Conservation (phyloP, 64 coral and sea anemone genomes). For the Pachyseris speciosa region DNA sequence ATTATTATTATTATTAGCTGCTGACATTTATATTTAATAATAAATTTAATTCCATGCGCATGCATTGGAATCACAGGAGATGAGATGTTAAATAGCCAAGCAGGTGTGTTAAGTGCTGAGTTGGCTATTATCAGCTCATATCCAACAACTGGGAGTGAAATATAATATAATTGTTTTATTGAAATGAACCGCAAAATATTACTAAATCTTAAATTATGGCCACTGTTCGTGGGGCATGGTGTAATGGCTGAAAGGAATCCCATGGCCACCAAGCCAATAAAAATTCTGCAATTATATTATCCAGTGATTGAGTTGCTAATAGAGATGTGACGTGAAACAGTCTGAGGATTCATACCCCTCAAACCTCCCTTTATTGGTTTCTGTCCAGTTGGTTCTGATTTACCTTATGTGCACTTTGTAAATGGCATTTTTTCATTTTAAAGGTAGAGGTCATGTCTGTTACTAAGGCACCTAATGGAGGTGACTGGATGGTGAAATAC, state of each 20-base stretch:
- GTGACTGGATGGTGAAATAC: constrained; percentile 52
- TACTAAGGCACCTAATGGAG: background rate
- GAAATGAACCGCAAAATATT: background rate
- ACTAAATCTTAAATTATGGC: background rate
- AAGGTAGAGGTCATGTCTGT: constrained; percentile 56
- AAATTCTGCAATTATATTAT: background rate
- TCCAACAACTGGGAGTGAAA: background rate
- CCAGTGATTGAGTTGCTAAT: background rate
- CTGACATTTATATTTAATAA: background rate
- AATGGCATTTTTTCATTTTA: background rate
- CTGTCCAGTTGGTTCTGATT: background rate
- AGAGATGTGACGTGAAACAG: background rate
- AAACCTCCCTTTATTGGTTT: background rate
- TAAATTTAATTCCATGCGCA: background rate
- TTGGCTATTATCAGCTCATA: background rate
- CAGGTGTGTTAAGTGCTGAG: background rate
- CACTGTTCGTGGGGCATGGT: background rate
- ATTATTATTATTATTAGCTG: too few species aligned
- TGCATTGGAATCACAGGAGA: background rate
- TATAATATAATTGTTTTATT: background rate
- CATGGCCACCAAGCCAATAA: background rate
- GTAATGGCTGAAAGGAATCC: background rate
- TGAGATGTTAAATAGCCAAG: background rate
- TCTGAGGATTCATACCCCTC: background rate
- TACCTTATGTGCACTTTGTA: background rate